Evolutionary conservation across 2,888 invertebrate species (phyloP).

Genomic region (Seladonia tumulorum): DNA sequence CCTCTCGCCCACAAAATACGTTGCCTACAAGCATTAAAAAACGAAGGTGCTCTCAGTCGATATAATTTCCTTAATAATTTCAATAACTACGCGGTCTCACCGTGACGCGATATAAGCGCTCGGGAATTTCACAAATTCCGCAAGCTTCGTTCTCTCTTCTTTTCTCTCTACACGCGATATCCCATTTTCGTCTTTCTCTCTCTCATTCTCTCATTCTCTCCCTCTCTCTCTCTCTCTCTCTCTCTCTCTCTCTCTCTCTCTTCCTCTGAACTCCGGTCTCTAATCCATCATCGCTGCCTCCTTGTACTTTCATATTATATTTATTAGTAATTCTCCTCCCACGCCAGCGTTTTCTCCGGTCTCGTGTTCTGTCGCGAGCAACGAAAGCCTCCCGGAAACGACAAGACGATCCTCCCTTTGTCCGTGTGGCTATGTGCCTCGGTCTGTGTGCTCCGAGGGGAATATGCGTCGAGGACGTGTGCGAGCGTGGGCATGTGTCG

Average conservation of each 20-base stretch:
- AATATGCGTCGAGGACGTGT: background rate
- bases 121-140: slow-evolving; percentile 17
- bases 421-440: slow-evolving; percentile 1
- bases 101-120: slow-evolving; percentile 21
- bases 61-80: slow-evolving; percentile 36
- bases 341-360: background rate
- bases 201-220: too few species aligned
- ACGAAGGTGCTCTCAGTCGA: slow-evolving; percentile 59
- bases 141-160: background rate
- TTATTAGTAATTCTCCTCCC: slow-evolving; percentile 18
- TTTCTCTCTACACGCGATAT: background rate
- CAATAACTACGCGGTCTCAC: slow-evolving; percentile 29
- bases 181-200: background rate
- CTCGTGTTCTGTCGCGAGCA: background rate
- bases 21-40: slow-evolving; percentile 65
- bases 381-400: slow-evolving; percentile 26
- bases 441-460: slow-evolving; percentile 12
- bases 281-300: slow-evolving; percentile 10
- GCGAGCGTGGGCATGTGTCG: background rate
- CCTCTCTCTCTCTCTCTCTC: background rate
- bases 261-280: background rate
- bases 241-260: background rate
- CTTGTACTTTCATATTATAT: slow-evolving; percentile 49
- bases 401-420: background rate
- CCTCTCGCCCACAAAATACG: slow-evolving; percentile 27